Percentiles rank a stretch among this genome's conserved stretches.
Conservation (phyloP, 2,113 vertebrate genomes). For the Alethe diademata region DNA sequence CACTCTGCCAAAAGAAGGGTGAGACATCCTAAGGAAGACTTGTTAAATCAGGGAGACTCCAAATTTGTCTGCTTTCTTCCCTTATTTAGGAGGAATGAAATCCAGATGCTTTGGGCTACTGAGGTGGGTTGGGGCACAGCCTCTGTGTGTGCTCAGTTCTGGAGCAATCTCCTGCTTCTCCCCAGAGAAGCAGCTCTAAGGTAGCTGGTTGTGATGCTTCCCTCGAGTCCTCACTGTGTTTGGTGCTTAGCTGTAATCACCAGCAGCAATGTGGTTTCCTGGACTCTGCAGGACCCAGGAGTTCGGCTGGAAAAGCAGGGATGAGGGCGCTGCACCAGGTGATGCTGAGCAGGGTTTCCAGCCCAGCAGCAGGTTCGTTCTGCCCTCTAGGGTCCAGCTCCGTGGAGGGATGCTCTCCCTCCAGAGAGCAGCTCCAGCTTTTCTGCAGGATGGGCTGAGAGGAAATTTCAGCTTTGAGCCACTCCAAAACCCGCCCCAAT, state of each 20-base stretch:
- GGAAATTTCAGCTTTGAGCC: not conserved
- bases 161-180: not conserved
- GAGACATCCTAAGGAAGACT: not conserved
- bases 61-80: not conserved
- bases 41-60: not conserved
- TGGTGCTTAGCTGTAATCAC: not conserved
- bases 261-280: not conserved
- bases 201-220: accelerated
- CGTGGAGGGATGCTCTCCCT: not conserved
- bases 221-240: not conserved
- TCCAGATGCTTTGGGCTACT: not conserved
- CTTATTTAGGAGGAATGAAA: not conserved
- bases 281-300: not conserved
- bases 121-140: not conserved
- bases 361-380: not conserved
- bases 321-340: accelerated
- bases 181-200: not conserved
- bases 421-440: accelerated
- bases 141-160: accelerated
- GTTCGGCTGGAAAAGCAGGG: not conserved
- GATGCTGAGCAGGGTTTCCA: not conserved
- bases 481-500: not conserved
- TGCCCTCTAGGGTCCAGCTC: slow-evolving; percentile 48
- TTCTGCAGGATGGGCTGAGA: not conserved
- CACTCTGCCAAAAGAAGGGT: not conserved